These are phyloP conservation scores for Tenthredo distinguenda DNA, from an alignment of 2,888 invertebrate genomes.

Conservation along the genomic window DNA sequence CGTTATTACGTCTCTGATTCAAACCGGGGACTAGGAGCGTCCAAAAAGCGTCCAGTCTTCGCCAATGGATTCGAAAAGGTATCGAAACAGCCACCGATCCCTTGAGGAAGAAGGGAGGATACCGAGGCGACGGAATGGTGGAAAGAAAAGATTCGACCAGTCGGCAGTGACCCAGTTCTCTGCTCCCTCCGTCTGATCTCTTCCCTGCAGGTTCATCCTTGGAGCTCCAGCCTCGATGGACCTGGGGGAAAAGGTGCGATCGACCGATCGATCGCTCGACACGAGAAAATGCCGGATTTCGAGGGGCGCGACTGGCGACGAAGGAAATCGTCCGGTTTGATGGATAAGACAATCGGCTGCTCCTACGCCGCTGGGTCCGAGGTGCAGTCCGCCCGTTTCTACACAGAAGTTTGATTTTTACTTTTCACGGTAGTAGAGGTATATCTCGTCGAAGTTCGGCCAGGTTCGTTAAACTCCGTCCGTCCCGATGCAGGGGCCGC, in stretches of 20 bases:
- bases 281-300: background rate
- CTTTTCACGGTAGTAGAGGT: conserved; percentile 61
- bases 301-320: background rate
- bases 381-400: conserved; percentile 73
- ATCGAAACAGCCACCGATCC: conserved; percentile 38
- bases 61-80: conserved; percentile 33
- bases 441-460: conserved; percentile 66
- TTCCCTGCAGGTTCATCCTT: background rate
- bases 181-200: background rate
- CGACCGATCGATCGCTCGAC: background rate
- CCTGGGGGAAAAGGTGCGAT: background rate
- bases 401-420: conserved; percentile 63
- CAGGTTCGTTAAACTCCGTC: conserved; percentile 64
- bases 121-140: conserved; percentile 43
- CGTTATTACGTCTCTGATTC: background rate
- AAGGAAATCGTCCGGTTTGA: background rate
- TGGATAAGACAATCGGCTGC: conserved; percentile 18
- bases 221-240: background rate
- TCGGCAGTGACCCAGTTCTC: conserved; percentile 73
- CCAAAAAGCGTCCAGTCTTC: no score
- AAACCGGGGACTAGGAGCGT: no score
- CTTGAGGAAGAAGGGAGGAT: conserved; percentile 55
- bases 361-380: conserved; percentile 64
- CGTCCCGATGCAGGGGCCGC: conserved; percentile 57
- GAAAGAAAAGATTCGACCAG: conserved; percentile 67